Percentiles rank a stretch among this genome's conserved stretches.
phyloP scores from a whole-genome alignment of 2,888 invertebrate species.

The Ornithoptera alexandrae region DNA sequence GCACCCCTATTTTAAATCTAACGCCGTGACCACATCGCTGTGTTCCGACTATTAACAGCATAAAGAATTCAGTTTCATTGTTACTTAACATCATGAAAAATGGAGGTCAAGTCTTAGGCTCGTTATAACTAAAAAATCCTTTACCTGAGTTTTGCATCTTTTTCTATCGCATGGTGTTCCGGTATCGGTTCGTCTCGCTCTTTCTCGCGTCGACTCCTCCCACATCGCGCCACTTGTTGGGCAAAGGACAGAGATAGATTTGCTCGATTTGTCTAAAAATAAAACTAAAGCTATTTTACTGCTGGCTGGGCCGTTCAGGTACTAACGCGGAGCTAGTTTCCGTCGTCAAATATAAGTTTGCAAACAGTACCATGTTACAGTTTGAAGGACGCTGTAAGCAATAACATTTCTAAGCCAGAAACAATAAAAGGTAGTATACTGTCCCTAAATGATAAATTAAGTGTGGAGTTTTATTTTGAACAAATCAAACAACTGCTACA shows the following conservation, averaged over 20 bases:
- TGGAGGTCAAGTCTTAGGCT: too few species aligned
- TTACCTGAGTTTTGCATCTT: conserved; percentile 82
- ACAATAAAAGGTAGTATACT: too few species aligned
- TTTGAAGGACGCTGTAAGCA: neutral
- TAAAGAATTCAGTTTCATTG: too few species aligned
- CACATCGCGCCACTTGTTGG: conserved; percentile 93
- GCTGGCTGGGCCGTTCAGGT: neutral
- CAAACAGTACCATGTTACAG: neutral
- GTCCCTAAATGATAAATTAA: too few species aligned
- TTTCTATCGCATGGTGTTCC: conserved; percentile 57
- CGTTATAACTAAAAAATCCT: conserved; percentile 37
- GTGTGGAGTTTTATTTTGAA: too few species aligned
- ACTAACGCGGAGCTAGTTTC: neutral
- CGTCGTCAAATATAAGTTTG: neutral
- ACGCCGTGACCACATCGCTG: too few species aligned
- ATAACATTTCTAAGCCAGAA: too few species aligned
- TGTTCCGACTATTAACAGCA: too few species aligned
- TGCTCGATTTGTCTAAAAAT: conserved; percentile 53
- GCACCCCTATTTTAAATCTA: too few species aligned
- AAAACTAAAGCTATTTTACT: neutral
- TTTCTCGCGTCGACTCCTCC: conserved; percentile 81
- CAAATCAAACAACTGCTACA: too few species aligned
- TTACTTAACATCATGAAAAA: too few species aligned
- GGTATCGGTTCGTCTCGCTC: conserved; percentile 65
- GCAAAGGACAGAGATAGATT: conserved; percentile 91